phyloP scores from a whole-genome alignment of 37 sponge, comb jelly and placozoan genomes.

The Oscarella lobularis region DNA sequence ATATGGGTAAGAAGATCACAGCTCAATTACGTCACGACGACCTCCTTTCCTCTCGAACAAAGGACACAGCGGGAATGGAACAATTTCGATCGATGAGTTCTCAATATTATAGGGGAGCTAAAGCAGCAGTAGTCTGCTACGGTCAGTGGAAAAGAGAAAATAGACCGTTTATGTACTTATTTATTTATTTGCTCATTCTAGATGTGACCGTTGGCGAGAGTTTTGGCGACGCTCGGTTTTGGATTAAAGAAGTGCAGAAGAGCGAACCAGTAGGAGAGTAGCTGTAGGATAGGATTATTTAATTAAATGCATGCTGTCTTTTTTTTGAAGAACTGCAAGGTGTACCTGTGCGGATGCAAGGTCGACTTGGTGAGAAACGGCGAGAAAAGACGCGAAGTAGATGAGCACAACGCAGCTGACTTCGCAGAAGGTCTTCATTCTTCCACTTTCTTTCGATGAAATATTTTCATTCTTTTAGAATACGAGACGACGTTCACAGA shows the following conservation, averaged over 20 bases:
- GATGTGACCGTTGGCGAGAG: background rate
- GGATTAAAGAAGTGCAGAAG: background rate
- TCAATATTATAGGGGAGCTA: constrained; percentile 4
- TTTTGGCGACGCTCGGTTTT: background rate
- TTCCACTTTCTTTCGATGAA: too few relatives aligned
- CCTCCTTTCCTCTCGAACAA: background rate
- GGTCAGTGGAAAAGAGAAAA: background rate
- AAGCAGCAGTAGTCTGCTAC: constrained; percentile 1
- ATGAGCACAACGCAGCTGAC: background rate
- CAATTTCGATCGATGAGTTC: constrained; percentile 6
- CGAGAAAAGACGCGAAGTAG: background rate
- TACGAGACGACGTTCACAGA: background rate
- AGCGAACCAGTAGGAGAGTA: background rate
- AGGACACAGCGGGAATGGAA: constrained; percentile 6
- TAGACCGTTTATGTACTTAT: background rate
- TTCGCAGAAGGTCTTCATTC: too few relatives aligned
- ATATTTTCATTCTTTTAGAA: background rate
- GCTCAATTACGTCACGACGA: background rate
- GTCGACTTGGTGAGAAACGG: background rate
- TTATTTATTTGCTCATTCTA: background rate
- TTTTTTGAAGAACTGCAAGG: background rate
- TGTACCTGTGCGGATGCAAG: background rate
- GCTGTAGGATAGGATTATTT: background rate
- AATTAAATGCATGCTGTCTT: background rate
- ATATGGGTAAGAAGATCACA: constrained; percentile 1